Percentiles rank a stretch among this genome's conserved stretches.
These are phyloP conservation scores for Hyaena hyaena DNA, from an alignment of 2,113 vertebrate genomes.

Conservation along the genomic window DNA sequence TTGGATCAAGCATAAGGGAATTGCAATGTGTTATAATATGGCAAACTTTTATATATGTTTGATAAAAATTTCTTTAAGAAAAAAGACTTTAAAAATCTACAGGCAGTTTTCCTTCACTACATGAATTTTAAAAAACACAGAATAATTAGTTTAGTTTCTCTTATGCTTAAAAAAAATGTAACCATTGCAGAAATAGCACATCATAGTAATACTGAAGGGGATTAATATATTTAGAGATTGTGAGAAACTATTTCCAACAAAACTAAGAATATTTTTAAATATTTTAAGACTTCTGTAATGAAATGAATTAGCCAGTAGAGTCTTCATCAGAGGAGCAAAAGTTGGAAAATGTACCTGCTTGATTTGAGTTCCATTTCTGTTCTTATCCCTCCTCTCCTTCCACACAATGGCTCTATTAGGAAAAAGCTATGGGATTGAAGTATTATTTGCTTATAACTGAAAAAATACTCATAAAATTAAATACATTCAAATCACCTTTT, in stretches of 20 bases:
- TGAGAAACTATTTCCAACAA: slow-evolving; percentile 24
- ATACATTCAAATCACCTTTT: not conserved
- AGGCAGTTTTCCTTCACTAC: not conserved
- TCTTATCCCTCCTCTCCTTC: not conserved
- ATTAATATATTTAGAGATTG: slow-evolving; percentile 57
- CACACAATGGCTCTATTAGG: not conserved
- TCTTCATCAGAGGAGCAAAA: not conserved
- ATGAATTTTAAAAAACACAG: not conserved
- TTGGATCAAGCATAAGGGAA: not conserved
- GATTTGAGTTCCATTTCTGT: not conserved
- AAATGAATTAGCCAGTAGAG: not conserved
- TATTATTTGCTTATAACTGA: not conserved
- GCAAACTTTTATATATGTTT: not conserved
- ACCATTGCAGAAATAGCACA: not conserved
- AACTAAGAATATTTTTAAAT: slow-evolving; percentile 53
- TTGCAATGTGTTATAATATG: not conserved
- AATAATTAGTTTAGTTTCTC: not conserved
- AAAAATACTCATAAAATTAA: not conserved
- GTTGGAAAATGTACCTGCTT: not conserved
- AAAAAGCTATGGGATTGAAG: slow-evolving; percentile 6
- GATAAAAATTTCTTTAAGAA: not conserved
- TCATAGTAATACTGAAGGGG: not conserved
- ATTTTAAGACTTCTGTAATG: not conserved
- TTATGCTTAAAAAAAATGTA: not conserved
- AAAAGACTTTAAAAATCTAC: not conserved